Percentiles rank a stretch among this genome's conserved stretches.
Evolutionary conservation across 2,113 vertebrate species (phyloP).

Genomic region (Panthera leo): DNA sequence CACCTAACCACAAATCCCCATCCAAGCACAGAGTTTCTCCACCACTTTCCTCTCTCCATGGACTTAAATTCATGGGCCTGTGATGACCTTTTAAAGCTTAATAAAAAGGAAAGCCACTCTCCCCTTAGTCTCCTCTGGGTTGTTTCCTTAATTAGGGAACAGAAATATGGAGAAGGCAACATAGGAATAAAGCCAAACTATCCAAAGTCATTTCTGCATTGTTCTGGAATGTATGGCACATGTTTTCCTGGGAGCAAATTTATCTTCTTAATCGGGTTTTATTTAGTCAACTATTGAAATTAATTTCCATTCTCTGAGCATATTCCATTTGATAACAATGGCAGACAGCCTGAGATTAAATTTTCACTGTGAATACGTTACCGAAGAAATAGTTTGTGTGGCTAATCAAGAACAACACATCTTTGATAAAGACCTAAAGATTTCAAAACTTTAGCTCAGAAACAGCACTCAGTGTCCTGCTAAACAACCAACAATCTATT

Average conservation of each 20-base stretch:
- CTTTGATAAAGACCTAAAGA: slow-evolving; percentile 43
- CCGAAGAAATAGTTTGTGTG: slow-evolving; percentile 25
- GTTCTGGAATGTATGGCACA: slow-evolving; percentile 58
- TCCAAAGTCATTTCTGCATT: slow-evolving; percentile 54
- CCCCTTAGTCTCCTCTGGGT: neutral
- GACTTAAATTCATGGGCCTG: slow-evolving; percentile 30
- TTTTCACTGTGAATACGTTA: slow-evolving; percentile 51
- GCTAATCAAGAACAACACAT: slow-evolving; percentile 40
- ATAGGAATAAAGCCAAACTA: slow-evolving; percentile 47
- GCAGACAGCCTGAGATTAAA: slow-evolving; percentile 53
- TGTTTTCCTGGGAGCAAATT: slow-evolving; percentile 66
- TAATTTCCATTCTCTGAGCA: slow-evolving; percentile 65
- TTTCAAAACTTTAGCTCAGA: slow-evolving; percentile 32
- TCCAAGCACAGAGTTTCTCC: neutral
- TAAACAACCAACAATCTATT: slow-evolving; percentile 23
- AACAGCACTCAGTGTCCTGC: neutral
- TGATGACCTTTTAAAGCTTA: slow-evolving; percentile 62
- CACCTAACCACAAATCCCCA: slow-evolving; percentile 61
- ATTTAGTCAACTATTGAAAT: slow-evolving; percentile 67
- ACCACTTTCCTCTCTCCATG: neutral
- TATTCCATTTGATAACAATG: slow-evolving; percentile 57
- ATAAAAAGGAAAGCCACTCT: slow-evolving; percentile 47
- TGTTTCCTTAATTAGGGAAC: slow-evolving; percentile 13
- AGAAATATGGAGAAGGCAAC: slow-evolving; percentile 31
- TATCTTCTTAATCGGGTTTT: slow-evolving; percentile 66